phyloP scores from a whole-genome alignment of 2,797 vertebrate species.

The Sarcoramphus papa region DNA sequence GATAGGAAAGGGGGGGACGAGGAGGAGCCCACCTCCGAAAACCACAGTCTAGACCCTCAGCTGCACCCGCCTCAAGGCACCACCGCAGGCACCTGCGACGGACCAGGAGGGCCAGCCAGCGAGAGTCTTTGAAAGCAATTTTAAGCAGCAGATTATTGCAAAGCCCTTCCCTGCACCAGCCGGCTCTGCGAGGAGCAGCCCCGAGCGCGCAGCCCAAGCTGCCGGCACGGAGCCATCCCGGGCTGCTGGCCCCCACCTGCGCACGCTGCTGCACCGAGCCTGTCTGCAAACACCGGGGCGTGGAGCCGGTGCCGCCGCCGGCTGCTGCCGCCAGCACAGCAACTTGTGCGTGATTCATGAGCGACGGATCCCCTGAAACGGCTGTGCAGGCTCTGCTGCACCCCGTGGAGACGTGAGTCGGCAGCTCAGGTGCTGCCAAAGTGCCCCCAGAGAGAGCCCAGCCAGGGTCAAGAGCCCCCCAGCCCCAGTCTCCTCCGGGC shows the following conservation, averaged over 20 bases:
- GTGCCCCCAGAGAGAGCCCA: background rate
- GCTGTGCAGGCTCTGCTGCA: background rate
- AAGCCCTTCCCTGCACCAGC: background rate
- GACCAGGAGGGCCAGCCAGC: background rate
- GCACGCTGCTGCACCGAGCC: background rate
- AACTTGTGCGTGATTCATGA: background rate
- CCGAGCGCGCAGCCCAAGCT: background rate
- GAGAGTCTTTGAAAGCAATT: background rate
- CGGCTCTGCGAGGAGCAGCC: background rate
- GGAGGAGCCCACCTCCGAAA: background rate
- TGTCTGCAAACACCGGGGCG: background rate
- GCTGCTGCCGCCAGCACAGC: background rate
- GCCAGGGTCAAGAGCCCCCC: background rate
- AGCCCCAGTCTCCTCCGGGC: background rate
- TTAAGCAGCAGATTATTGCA: background rate
- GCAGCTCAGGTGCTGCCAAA: background rate
- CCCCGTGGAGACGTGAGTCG: rapidly evolving
- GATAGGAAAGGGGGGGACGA: rapidly evolving
- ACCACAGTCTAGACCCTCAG: background rate
- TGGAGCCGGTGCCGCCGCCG: rapidly evolving
- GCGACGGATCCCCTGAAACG: rapidly evolving
- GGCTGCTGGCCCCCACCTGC: background rate
- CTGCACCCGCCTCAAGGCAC: background rate
- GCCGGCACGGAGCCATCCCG: background rate
- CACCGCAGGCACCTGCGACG: background rate